These are phyloP conservation scores for Cylas formicarius DNA, from an alignment of 1,140 invertebrate species.

Conservation along the genomic window DNA sequence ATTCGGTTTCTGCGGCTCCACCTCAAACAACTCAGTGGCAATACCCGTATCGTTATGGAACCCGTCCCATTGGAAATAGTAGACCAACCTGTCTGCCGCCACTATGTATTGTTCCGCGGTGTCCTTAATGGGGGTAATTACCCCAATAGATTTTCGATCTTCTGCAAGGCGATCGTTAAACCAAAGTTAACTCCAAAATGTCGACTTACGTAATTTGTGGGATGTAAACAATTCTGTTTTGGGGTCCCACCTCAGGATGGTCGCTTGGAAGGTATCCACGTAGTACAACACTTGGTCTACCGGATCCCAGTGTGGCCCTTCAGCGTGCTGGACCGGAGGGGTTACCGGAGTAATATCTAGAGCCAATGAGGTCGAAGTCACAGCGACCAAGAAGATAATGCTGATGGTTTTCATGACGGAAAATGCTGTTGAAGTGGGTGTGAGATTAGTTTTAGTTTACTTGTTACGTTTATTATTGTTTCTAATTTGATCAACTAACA, in stretches of 20 bases:
- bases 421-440: too few species aligned
- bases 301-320: constrained; percentile 22
- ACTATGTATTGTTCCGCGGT: constrained; percentile 14
- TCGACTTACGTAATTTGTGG: constrained; percentile 15
- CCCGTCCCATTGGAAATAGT: constrained; percentile 15
- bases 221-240: constrained; percentile 1
- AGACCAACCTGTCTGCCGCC: constrained; percentile 18
- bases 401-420: too few species aligned
- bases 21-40: constrained; percentile 3
- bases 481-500: too few species aligned
- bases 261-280: constrained; percentile 24
- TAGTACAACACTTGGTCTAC: constrained; percentile 15
- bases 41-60: constrained; percentile 3
- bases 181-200: neutral
- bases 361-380: too few species aligned
- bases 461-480: too few species aligned
- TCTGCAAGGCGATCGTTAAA: constrained; percentile 8
- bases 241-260: constrained; percentile 15
- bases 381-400: too few species aligned
- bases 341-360: constrained; percentile 2
- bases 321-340: constrained; percentile 17
- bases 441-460: too few species aligned
- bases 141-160: constrained; percentile 14
- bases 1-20: constrained; percentile 27
- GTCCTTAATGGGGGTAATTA: constrained; percentile 14